Conservation (phyloP, 1,140 invertebrate species). For the Helicoverpa armigera region DNA sequence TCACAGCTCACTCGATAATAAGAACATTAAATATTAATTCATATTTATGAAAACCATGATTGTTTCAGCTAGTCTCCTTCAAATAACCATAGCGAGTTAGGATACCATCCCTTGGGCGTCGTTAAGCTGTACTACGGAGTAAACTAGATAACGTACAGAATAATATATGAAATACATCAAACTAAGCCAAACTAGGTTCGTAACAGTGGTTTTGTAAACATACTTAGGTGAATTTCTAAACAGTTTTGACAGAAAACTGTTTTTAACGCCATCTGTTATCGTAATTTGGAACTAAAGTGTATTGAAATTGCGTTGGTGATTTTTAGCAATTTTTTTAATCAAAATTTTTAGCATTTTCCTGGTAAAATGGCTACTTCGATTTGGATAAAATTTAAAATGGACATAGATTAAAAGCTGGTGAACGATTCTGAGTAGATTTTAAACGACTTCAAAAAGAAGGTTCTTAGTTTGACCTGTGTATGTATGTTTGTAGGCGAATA, state of each 20-base stretch:
- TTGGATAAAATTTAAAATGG: no score
- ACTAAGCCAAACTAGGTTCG: conserved; percentile 12
- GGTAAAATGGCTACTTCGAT: no score
- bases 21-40: background rate
- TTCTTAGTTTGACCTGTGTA: no score
- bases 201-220: background rate
- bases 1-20: no score
- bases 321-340: background rate
- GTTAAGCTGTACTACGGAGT: conserved; percentile 7
- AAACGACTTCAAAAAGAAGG: no score
- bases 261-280: conserved; percentile 23
- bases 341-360: background rate
- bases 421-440: no score
- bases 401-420: background rate
- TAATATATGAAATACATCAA: conserved; percentile 34
- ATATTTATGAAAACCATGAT: background rate
- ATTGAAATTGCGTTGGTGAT: background rate
- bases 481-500: no score
- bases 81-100: conserved; percentile 5
- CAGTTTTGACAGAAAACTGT: background rate
- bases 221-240: background rate
- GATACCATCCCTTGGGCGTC: background rate
- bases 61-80: background rate
- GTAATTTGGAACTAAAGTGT: background rate
- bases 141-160: background rate